phyloP scores from a whole-genome alignment of 1,140 invertebrate genomes.

The Ceratosolen fusciceps region DNA sequence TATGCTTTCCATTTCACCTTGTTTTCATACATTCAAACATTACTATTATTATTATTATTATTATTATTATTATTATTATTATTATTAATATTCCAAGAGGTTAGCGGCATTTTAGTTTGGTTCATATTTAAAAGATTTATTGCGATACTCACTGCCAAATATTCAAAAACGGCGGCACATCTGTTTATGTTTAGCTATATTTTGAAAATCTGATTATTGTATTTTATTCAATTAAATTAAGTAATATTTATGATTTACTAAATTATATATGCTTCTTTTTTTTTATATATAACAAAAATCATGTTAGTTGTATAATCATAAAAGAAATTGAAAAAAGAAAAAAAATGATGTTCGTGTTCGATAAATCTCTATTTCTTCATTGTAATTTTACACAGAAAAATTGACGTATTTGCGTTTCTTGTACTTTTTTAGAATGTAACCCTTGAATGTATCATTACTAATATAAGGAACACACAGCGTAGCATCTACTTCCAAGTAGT shows the following conservation, averaged over 20 bases:
- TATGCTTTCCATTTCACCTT: conserved; percentile 51
- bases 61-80: conserved; percentile 46
- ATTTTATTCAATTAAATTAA: conserved; percentile 34
- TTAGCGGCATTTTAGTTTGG: conserved; percentile 56
- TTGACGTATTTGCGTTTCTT: conserved; percentile 50
- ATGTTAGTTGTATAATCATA: conserved; percentile 9
- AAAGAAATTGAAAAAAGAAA: conserved; percentile 21
- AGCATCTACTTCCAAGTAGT: conserved; percentile 42
- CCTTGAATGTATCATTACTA: conserved; percentile 46
- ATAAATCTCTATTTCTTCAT: conserved; percentile 47
- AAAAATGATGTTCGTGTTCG: conserved; percentile 35
- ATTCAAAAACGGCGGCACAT: conserved; percentile 40
- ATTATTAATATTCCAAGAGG: conserved; percentile 48
- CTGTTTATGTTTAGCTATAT: conserved; percentile 43
- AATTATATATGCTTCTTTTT: conserved; percentile 38
- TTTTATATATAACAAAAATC: conserved; percentile 29
- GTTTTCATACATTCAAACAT: conserved; percentile 58
- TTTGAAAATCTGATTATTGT: conserved; percentile 30
- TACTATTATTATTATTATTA: conserved; percentile 50
- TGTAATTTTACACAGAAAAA: conserved; percentile 48
- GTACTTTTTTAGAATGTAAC: conserved; percentile 51
- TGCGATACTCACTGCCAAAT: conserved; percentile 66
- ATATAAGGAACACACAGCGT: conserved; percentile 44
- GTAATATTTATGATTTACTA: conserved; percentile 36
- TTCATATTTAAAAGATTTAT: conserved; percentile 55